Evolutionary conservation across 2,113 vertebrate genomes (phyloP).

Genomic region (Sphyrna mokarran): DNA sequence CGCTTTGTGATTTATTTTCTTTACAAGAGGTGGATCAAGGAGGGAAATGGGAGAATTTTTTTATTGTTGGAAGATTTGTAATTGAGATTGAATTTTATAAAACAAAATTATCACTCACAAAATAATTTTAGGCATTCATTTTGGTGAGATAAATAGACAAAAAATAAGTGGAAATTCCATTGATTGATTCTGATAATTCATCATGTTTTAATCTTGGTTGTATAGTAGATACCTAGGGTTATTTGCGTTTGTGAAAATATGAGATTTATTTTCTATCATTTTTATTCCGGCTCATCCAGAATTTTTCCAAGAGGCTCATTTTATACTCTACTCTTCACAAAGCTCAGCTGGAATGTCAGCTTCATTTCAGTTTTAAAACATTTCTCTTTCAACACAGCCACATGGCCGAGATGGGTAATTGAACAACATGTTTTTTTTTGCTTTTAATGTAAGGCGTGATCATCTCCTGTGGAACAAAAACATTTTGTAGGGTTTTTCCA

Average conservation of each 20-base stretch:
- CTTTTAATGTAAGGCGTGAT: slow-evolving; percentile 72
- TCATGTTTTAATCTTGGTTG: not conserved
- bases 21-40: not conserved
- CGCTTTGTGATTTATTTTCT: not conserved
- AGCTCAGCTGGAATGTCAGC: slow-evolving; percentile 67
- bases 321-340: slow-evolving; percentile 56
- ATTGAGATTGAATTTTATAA: not conserved
- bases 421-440: slow-evolving; percentile 59
- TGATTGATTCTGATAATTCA: not conserved
- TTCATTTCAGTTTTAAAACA: slow-evolving; percentile 64
- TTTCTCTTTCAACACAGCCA: slow-evolving; percentile 62
- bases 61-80: not conserved
- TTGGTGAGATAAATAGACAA: not conserved
- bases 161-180: not conserved
- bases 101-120: not conserved
- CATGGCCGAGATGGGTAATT: slow-evolving; percentile 67
- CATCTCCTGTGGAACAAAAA: slow-evolving; percentile 71
- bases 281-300: not conserved
- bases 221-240: not conserved
- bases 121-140: not conserved
- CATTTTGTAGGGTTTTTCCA: slow-evolving; percentile 73
- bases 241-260: not conserved
- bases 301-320: slow-evolving; percentile 67
- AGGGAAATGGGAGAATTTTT: not conserved
- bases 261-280: not conserved